These are phyloP conservation scores for Horisme vitalbata DNA, from an alignment of 2,888 invertebrate genomes.

Conservation along the genomic window DNA sequence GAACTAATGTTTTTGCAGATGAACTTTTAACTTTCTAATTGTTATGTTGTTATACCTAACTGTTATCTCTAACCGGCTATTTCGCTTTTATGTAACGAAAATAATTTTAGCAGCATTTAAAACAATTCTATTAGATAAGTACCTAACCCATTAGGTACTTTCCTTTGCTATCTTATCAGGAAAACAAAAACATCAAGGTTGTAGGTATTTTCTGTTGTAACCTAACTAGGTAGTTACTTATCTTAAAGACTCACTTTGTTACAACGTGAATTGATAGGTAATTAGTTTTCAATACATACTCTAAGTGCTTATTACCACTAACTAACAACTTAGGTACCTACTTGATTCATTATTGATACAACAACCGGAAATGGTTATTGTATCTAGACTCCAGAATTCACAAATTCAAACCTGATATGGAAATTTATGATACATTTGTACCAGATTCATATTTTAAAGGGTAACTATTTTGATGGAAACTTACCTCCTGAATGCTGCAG, in stretches of 20 bases:
- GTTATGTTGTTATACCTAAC: slow-evolving; percentile 4
- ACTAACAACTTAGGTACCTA: too few species aligned
- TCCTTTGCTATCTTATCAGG: slow-evolving; percentile 13
- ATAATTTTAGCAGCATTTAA: not conserved
- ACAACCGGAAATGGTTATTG: too few species aligned
- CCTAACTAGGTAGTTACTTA: slow-evolving; percentile 4
- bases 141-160: not conserved
- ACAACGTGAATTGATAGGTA: slow-evolving; percentile 4
- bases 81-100: not conserved
- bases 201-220: slow-evolving; percentile 1
- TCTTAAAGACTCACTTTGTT: slow-evolving; percentile 16
- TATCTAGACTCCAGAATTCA: too few species aligned
- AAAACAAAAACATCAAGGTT: slow-evolving; percentile 15
- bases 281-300: not conserved
- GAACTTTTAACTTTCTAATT: slow-evolving; percentile 21
- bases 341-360: too few species aligned
- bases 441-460: too few species aligned
- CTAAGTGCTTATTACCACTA: too few species aligned
- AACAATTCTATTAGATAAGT: too few species aligned
- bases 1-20: slow-evolving; percentile 10
- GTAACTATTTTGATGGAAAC: too few species aligned
- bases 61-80: slow-evolving; percentile 3
- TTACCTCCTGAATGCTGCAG: slow-evolving; percentile 75
- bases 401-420: too few species aligned
- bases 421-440: too few species aligned